phyloP scores from a whole-genome alignment of 1,140 invertebrate genomes.

The Philotrypesis tridentata region DNA sequence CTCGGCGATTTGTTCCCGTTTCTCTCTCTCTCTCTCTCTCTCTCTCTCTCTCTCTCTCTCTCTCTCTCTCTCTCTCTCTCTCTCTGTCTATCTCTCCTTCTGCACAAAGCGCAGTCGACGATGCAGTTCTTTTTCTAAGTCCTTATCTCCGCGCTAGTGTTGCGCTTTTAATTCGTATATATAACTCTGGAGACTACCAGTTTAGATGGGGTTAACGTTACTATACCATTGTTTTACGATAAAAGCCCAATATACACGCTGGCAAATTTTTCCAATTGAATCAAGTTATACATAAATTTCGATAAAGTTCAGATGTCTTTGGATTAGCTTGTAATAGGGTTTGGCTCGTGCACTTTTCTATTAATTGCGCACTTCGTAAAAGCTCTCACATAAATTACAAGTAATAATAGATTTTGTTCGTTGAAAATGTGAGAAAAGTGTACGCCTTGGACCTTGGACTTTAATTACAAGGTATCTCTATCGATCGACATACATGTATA shows the following conservation, averaged over 20 bases:
- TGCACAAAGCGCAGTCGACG: no score
- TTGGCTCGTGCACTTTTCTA: no score
- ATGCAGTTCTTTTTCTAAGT: no score
- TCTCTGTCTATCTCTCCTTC: no score
- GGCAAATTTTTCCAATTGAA: neutral
- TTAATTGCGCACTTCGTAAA: no score
- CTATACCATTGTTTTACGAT: no score
- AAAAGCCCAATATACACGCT: no score
- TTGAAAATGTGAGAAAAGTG: neutral
- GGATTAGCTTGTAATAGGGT: no score
- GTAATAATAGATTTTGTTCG: neutral
- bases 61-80: neutral
- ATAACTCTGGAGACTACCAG: no score
- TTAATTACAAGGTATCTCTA: neutral
- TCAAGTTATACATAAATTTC: neutral
- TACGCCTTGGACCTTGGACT: neutral
- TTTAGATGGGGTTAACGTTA: no score
- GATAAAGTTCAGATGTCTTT: neutral
- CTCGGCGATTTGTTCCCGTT: slow-evolving; percentile 67
- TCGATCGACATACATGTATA: neutral
- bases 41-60: slow-evolving; percentile 13
- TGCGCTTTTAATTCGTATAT: no score
- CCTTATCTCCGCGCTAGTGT: no score
- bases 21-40: slow-evolving; percentile 51
- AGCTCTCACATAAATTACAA: neutral